Evolutionary conservation across 1,140 invertebrate species (phyloP).

Genomic region (Leguminivora glycinivorella): DNA sequence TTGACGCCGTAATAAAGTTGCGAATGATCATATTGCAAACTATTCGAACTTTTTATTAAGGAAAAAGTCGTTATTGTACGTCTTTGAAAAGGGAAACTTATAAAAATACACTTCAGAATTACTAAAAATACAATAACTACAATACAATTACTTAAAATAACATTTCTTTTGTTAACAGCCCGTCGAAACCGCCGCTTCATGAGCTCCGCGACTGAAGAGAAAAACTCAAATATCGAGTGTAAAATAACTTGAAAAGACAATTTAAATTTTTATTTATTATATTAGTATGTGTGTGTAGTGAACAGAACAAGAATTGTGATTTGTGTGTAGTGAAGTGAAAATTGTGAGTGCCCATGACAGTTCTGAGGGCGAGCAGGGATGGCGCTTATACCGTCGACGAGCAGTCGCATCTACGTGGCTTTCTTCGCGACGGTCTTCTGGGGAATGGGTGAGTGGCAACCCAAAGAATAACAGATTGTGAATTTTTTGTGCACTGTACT

Average conservation of each 20-base stretch:
- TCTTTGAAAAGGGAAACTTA: background rate
- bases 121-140: too few species aligned
- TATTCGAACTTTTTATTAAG: too few species aligned
- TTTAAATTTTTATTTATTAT: background rate
- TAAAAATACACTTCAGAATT: background rate
- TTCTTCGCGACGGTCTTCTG: slow-evolving; percentile 66
- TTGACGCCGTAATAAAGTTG: too few species aligned
- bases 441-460: slow-evolving; percentile 63
- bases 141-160: background rate
- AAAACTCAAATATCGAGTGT: too few species aligned
- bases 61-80: too few species aligned
- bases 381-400: slow-evolving; percentile 59
- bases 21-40: too few species aligned
- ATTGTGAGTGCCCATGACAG: slow-evolving; percentile 37
- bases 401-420: slow-evolving; percentile 69
- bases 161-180: background rate
- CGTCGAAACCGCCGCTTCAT: background rate
- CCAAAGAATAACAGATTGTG: background rate
- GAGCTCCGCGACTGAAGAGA: background rate
- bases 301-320: background rate
- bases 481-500: background rate
- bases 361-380: slow-evolving; percentile 47
- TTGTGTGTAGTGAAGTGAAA: slow-evolving; percentile 14
- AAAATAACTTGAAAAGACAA: background rate
- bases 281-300: background rate